phyloP scores from a whole-genome alignment of 2,888 invertebrate species.

The Drosophila putrida region DNA sequence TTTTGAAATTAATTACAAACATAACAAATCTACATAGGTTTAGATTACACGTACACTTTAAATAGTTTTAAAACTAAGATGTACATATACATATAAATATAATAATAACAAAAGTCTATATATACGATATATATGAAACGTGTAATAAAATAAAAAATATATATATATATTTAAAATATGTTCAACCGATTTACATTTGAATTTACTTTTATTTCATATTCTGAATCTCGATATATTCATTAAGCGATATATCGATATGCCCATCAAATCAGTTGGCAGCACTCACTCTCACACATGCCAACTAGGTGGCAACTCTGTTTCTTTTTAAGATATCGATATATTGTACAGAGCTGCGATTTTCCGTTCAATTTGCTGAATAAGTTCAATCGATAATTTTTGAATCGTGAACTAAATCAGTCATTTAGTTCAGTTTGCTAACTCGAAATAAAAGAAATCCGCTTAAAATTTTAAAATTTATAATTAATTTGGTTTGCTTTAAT shows the following conservation, averaged over 20 bases:
- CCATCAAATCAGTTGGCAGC: not conserved
- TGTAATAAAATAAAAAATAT: constrained; percentile 74
- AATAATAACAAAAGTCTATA: constrained; percentile 65
- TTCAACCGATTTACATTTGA: constrained; percentile 34
- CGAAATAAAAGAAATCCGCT: too few relatives aligned
- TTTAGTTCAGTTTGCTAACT: too few relatives aligned
- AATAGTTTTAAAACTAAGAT: constrained; percentile 70
- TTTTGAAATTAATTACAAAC: constrained; percentile 70
- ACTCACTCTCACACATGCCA: not conserved
- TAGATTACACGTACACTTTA: constrained; percentile 65
- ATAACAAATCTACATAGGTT: constrained; percentile 62
- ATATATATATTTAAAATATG: constrained; percentile 70
- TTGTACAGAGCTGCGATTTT: too few relatives aligned
- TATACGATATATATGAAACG: constrained; percentile 74
- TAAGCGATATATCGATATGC: not conserved
- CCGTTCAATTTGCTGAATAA: too few relatives aligned
- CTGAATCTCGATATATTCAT: not conserved
- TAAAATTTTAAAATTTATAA: too few relatives aligned
- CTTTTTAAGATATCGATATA: constrained; percentile 13
- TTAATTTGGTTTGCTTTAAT: too few relatives aligned
- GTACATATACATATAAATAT: constrained; percentile 68
- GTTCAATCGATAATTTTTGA: too few relatives aligned
- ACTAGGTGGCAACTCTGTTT: constrained; percentile 25
- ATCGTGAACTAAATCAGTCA: too few relatives aligned
- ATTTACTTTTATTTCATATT: not conserved